Evolutionary conservation across 2,888 invertebrate genomes (phyloP).

Genomic region (Priocnemis perturbator): DNA sequence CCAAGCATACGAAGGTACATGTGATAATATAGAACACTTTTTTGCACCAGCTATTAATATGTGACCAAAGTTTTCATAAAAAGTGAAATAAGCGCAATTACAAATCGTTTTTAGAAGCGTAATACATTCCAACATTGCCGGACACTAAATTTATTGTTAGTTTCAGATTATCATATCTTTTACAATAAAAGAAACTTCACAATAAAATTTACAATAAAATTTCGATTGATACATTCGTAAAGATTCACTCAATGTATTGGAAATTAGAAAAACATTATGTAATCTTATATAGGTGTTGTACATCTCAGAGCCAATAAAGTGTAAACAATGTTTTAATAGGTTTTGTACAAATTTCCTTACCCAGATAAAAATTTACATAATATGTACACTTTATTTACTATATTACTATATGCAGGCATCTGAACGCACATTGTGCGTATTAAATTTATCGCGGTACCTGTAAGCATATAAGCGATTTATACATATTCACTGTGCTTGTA

Average conservation of each 20-base stretch:
- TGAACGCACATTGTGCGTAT: constrained; percentile 6
- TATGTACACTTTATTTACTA: no score
- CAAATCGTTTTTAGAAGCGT: constrained; percentile 46
- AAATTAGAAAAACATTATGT: constrained; percentile 14
- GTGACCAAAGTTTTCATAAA: constrained; percentile 49
- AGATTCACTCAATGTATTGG: constrained; percentile 27
- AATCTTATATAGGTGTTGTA: constrained; percentile 20
- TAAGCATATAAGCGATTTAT: no score
- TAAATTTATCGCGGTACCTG: no score
- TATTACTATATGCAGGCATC: no score
- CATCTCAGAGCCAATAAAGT: constrained; percentile 36
- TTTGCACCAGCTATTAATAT: constrained; percentile 45
- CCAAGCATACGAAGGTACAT: constrained; percentile 13
- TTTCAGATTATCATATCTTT: constrained; percentile 43
- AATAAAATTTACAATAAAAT: constrained; percentile 1
- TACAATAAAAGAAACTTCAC: no score
- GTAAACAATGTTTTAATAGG: constrained; percentile 20
- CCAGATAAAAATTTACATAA: neutral
- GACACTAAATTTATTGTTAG: constrained; percentile 33
- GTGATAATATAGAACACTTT: constrained; percentile 26
- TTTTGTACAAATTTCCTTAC: neutral
- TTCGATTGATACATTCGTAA: constrained; percentile 17
- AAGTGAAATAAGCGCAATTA: constrained; percentile 35
- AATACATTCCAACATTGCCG: constrained; percentile 19
- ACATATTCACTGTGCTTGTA: no score